Evolutionary conservation across 1,140 invertebrate species (phyloP), one percentile per base, ranked within the genome.

Genomic region (Conopomorpha cramerella): DNA sequence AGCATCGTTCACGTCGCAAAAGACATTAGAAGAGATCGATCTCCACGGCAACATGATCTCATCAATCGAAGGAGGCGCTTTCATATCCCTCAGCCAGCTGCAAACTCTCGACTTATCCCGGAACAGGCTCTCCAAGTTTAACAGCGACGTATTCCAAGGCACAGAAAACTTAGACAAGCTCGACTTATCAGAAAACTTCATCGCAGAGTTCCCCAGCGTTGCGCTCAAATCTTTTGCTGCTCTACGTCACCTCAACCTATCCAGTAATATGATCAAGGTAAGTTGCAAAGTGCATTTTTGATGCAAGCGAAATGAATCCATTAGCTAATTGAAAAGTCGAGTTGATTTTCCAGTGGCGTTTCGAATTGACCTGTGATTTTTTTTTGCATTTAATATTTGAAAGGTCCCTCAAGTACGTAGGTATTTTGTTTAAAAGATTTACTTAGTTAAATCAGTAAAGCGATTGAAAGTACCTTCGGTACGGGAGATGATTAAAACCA

Each of bases 111-210:
- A 88, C 49, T 68, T 95, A 3, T 82, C 85, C 0, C 83, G 84
- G 39, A 95, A 94, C 68, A 81, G 87, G 40, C 77, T 93, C 1
- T 80, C 80, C 1, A 84, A 85, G 42, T 84, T 93, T 52, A 91
- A 91, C 60, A 90, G 88, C 55, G 89, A 92, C 52, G 85, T 90
- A 28, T 92, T 91, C 50, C 81, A 88, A 74, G 88, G 90, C 33
- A 82, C 89, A 2, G 81, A 84, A 41, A 86, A 83, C 35, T 65
- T 95, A 16, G 82, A 92, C 42, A 83, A 85, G 39, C 64, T 95
- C 37, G 90, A 94, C 65, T 68, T 95, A 3, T 92, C 91, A 0
- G 84, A 88, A 49, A 95, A 96, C 67, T 92, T 92, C 51, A 84
- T 96, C 11, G 78, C 80, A 3, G 85, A 90, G 49, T 89, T 95